Conservation (phyloP, 53 echinoderm and acorn worm species). For the Astropecten irregularis region DNA sequence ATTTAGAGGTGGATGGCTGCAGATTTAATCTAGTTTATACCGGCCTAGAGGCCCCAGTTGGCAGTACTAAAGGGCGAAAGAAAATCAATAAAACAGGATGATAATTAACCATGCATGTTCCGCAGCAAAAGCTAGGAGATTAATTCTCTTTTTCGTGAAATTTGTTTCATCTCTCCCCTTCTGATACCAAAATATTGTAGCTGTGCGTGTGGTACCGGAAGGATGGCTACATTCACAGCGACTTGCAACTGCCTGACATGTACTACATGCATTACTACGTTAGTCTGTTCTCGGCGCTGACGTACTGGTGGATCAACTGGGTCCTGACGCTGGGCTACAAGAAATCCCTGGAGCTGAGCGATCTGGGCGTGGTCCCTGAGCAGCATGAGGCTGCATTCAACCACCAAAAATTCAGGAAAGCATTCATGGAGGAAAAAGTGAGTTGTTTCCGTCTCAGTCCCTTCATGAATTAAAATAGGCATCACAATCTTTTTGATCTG, state of each 20-base stretch:
- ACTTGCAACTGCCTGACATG: constrained; percentile 74
- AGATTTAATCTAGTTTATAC: too few species aligned
- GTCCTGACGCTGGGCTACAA: constrained; percentile 68
- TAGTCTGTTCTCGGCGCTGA: constrained; percentile 69
- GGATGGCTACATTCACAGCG: constrained; percentile 44
- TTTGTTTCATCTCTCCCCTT: too few species aligned
- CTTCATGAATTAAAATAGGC: not conserved
- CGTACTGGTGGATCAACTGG: constrained; percentile 97
- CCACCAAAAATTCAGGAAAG: constrained; percentile 69
- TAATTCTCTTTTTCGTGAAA: too few species aligned
- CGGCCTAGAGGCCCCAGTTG: too few species aligned
- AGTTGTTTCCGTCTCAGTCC: not conserved
- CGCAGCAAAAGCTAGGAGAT: too few species aligned
- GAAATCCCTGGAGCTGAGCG: constrained; percentile 58
- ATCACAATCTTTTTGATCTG: not conserved
- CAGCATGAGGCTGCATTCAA: constrained; percentile 61
- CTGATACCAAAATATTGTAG: not conserved
- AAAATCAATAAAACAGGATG: too few species aligned
- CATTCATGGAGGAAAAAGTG: constrained; percentile 77
- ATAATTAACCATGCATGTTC: too few species aligned
- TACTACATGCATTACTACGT: constrained; percentile 80
- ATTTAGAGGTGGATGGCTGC: too few species aligned
- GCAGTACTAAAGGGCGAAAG: too few species aligned
- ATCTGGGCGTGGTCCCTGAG: constrained; percentile 63
- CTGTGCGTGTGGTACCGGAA: not conserved